Evolutionary conservation across 2,888 invertebrate species (phyloP).

Genomic region (Ethmia dodecea): DNA sequence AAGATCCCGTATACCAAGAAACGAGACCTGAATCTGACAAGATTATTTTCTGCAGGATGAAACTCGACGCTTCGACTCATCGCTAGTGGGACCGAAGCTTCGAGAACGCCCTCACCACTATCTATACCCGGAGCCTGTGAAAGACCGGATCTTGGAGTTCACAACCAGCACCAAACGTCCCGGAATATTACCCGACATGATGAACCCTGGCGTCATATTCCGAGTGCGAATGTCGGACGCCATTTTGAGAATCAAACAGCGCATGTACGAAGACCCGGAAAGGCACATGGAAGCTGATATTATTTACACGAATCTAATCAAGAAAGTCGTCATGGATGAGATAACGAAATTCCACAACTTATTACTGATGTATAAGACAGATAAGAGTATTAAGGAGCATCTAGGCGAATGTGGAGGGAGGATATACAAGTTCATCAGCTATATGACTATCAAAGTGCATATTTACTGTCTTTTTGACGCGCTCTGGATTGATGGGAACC

Average conservation of each 20-base stretch:
- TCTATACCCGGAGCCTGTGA: slow-evolving; percentile 61
- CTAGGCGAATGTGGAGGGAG: slow-evolving; percentile 65
- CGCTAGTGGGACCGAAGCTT: slow-evolving; percentile 50
- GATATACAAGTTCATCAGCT: slow-evolving; percentile 68
- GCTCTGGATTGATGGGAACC: slow-evolving; percentile 68
- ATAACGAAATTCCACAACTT: slow-evolving; percentile 68
- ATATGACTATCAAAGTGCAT: slow-evolving; percentile 69
- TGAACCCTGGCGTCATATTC: slow-evolving; percentile 69
- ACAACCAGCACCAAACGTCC: slow-evolving; percentile 52
- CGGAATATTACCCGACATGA: slow-evolving; percentile 59
- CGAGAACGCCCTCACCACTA: slow-evolving; percentile 65
- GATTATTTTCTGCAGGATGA: slow-evolving; percentile 48
- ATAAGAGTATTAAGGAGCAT: slow-evolving; percentile 65
- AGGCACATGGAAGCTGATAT: slow-evolving; percentile 67
- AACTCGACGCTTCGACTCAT: slow-evolving; percentile 41
- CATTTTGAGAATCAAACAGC: slow-evolving; percentile 59
- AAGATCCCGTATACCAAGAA: no score
- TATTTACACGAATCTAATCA: slow-evolving; percentile 65
- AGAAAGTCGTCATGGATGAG: slow-evolving; percentile 67
- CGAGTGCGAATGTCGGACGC: slow-evolving; percentile 68
- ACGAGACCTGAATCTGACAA: slow-evolving; percentile 15
- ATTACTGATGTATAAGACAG: slow-evolving; percentile 64
- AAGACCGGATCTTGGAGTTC: slow-evolving; percentile 58
- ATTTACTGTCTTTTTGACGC: slow-evolving; percentile 68
- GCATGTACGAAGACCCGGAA: slow-evolving; percentile 70